A percentile compares a stretch with the other conserved stretches of the same genome.
Evolutionary conservation across 2,113 vertebrate species (phyloP).

Genomic region (Pygoscelis adeliae): DNA sequence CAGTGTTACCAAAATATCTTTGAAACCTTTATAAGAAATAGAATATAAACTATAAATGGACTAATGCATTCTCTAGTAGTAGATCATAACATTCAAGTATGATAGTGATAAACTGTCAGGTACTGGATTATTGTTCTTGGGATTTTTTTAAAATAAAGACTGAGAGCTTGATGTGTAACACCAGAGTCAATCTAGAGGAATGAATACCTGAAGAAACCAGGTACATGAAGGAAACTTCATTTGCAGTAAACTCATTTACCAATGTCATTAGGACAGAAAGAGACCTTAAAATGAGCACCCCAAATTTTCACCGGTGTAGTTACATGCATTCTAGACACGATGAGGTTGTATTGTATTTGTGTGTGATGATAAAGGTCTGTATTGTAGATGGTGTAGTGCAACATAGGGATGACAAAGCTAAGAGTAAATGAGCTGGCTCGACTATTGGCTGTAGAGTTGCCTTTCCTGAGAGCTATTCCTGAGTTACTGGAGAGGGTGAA

Average conservation of each 20-base stretch:
- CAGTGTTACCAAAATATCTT: background rate
- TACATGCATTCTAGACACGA: background rate
- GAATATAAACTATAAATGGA: background rate
- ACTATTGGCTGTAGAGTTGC: background rate
- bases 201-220: background rate
- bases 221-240: background rate
- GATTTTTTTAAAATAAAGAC: background rate
- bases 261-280: background rate
- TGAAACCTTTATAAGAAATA: background rate
- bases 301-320: background rate
- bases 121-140: background rate
- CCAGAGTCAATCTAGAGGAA: background rate
- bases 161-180: background rate
- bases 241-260: background rate
- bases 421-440: background rate
- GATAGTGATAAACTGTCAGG: background rate
- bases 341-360: background rate
- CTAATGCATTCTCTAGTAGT: background rate
- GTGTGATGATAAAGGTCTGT: background rate
- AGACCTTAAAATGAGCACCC: background rate
- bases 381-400: background rate
- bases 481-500: background rate
- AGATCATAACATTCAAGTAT: background rate
- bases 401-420: background rate
- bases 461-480: background rate